Percentiles rank a stretch among this genome's conserved stretches.
phyloP scores from a whole-genome alignment of 2,888 invertebrate genomes.

The Brenthis daphne region DNA sequence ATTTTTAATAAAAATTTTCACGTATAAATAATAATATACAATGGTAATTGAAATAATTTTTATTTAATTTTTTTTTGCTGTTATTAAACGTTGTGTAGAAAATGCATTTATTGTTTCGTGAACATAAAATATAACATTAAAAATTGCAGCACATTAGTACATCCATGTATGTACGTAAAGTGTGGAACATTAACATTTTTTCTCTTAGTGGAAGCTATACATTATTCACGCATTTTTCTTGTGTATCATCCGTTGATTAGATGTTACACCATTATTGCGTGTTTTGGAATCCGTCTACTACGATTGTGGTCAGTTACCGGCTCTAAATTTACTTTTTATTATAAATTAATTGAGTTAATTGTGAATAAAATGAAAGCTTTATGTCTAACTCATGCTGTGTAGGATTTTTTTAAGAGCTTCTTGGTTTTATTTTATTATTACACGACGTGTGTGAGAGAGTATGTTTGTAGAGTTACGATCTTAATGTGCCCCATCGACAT shows the following conservation, averaged over 20 bases:
- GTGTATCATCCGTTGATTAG: conserved; percentile 57
- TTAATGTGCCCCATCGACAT: conserved; percentile 32
- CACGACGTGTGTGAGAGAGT: neutral
- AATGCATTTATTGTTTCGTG: conserved; percentile 8
- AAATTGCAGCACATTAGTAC: conserved; percentile 31
- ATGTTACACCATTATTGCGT: conserved; percentile 65
- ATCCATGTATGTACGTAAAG: conserved; percentile 34
- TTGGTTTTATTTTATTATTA: conserved; percentile 7
- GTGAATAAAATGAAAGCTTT: conserved; percentile 29
- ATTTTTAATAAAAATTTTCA: conserved; percentile 2
- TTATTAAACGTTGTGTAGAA: neutral
- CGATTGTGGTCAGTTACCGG: conserved; percentile 36
- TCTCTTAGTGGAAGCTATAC: conserved; percentile 51
- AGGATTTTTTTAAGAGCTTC: conserved; percentile 4
- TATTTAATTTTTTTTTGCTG: neutral
- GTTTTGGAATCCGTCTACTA: conserved; percentile 52
- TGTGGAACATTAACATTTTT: conserved; percentile 41
- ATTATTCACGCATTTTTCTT: conserved; percentile 68
- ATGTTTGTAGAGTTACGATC: conserved; percentile 10
- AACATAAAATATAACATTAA: conserved; percentile 31
- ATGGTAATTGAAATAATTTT: neutral
- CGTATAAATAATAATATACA: neutral
- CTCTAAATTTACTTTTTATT: conserved; percentile 35
- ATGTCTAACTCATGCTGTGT: conserved; percentile 12
- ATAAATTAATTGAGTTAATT: conserved; percentile 31